phyloP scores from a whole-genome alignment of 2,797 vertebrate species.

The Coranthus polyacanthus region DNA sequence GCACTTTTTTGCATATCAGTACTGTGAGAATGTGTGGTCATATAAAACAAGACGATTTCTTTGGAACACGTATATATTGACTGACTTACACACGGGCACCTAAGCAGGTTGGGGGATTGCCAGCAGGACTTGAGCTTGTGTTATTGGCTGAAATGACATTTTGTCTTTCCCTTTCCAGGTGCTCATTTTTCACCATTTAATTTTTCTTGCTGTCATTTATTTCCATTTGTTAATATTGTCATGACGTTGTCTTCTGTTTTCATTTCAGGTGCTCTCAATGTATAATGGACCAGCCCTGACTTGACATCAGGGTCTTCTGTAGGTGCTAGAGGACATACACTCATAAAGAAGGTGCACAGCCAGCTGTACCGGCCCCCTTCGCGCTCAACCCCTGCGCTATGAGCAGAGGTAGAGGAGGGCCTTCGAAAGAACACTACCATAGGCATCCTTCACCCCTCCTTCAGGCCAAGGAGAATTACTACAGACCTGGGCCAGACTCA shows the following conservation, averaged over 20 bases:
- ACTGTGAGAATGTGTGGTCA: conserved; percentile 1
- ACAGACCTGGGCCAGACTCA: conserved; percentile 45
- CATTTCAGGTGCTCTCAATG: conserved; percentile 68
- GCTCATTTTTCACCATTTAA: background rate
- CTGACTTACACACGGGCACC: conserved; percentile 42
- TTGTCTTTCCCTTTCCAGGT: background rate
- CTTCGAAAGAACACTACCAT: conserved; percentile 75
- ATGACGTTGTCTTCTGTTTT: conserved; percentile 49
- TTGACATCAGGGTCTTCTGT: conserved; percentile 33
- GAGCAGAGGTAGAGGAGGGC: conserved; percentile 85
- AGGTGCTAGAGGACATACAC: conserved; percentile 31
- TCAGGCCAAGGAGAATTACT: conserved; percentile 40
- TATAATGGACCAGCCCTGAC: conserved; percentile 34
- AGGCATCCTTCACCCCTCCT: conserved; percentile 36
- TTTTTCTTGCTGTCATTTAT: background rate
- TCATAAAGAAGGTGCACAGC: conserved; percentile 44
- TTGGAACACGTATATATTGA: conserved; percentile 23
- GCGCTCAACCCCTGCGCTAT: conserved; percentile 83
- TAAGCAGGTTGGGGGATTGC: conserved; percentile 28
- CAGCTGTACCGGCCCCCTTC: conserved; percentile 55
- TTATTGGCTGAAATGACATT: conserved; percentile 12
- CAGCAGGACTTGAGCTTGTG: conserved; percentile 26
- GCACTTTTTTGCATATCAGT: conserved; percentile 7
- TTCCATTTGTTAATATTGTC: conserved; percentile 15
- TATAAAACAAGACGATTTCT: conserved; percentile 1